Percentiles rank a stretch among this genome's conserved stretches.
Conservation (phyloP, 2,888 invertebrate genomes). For the Drosophila yooni region DNA sequence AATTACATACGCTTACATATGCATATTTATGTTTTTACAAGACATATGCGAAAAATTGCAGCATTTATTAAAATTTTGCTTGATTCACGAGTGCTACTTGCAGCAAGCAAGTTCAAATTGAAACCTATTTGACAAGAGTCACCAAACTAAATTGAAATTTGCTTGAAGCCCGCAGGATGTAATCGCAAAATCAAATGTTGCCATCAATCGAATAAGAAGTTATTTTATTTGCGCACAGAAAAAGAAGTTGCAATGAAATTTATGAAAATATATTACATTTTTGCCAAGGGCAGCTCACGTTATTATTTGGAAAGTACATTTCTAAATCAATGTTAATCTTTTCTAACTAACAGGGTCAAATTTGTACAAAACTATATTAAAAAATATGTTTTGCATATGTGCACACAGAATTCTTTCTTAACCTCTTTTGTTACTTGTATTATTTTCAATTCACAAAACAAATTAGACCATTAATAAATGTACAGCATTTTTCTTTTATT, state of each 20-base stretch:
- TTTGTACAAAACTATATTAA: neutral
- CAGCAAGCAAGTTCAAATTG: neutral
- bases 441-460: neutral
- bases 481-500: too few relatives aligned
- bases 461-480: neutral
- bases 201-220: neutral
- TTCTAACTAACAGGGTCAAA: neutral
- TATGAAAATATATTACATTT: neutral
- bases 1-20: slow-evolving; percentile 27
- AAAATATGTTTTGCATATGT: neutral
- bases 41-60: neutral
- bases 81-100: neutral
- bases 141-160: neutral
- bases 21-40: neutral
- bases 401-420: neutral
- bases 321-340: neutral
- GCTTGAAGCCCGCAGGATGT: neutral
- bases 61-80: neutral
- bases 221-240: neutral
- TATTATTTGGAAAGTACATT: neutral
- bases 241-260: neutral
- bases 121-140: neutral
- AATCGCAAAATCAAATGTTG: neutral
- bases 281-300: neutral
- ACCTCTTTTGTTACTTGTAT: neutral